Base-by-base conservation (phyloP, 2,797 vertebrate species). In the Sebastes melanostomus region DNA sequence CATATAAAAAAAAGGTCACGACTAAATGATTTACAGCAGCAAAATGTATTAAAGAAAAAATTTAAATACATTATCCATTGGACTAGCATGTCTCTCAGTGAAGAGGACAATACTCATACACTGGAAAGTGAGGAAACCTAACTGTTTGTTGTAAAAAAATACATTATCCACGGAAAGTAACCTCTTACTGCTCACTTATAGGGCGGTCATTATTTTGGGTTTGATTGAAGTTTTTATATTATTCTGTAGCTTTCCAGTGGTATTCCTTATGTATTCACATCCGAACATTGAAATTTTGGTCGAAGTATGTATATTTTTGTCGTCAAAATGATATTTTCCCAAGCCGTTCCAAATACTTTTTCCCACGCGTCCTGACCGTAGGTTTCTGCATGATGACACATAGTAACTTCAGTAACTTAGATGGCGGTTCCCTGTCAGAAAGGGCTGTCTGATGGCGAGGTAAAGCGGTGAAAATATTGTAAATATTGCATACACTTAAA, bases 21-120 rank as follows among this genome's bases (percentile, higher is more conserved):
- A 61, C 56, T 46, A 34, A 63, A 63, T 62, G 16, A 70, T 65
- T 65, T 60, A 65, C 54, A 54, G 12, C 3, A 22, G 54, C 25
- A 56, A 81, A 73, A 32, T 63, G 36, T 60, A 55, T 60, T 71
- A 29, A 24, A 29, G 42, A 22, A 46, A 55, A 54, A 60, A 52
- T 18, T 18, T 16, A 65, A 60, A 76, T 71, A 24, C 29, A 52
- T 54, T 20, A 32, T 14, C 42, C 13, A 42, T 42, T 42, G 38
- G 38, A 42, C 38, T 42, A 42, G 38, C 14, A 9, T 24, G 42
- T 42, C 38, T 42, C 38, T 42, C 38, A 16, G 38, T 42, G 38
- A 42, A 42, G 38, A 42, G 38, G 38, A 42, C 14, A 16, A 42
- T 42, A 6, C 14, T 42, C 38, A 42, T 42, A 42, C 38, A 42